These are phyloP conservation scores for Coreius guichenoti DNA, from an alignment of 2,797 vertebrate genomes.

Conservation along the genomic window DNA sequence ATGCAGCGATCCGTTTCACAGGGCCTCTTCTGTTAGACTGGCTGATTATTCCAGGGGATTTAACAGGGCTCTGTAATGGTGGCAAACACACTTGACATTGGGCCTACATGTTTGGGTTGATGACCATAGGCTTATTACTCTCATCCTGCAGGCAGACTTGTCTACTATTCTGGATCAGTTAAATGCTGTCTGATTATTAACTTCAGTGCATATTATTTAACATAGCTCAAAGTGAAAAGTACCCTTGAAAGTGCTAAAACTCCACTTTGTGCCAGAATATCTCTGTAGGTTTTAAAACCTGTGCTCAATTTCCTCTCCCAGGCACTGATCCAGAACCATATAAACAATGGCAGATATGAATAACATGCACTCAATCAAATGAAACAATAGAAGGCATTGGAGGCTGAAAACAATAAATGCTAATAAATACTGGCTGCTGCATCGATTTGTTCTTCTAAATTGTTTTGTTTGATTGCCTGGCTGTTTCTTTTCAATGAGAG, in stretches of 20 bases:
- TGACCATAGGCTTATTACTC: background rate
- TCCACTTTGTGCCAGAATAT: conserved; percentile 11
- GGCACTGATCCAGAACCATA: conserved; percentile 23
- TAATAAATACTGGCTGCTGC: conserved; percentile 53
- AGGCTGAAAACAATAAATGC: conserved; percentile 53
- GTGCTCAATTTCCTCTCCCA: conserved; percentile 17
- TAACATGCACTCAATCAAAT: conserved; percentile 51
- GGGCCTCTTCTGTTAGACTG: conserved; percentile 38
- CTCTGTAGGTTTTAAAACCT: conserved; percentile 15
- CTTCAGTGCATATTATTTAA: conserved; percentile 8
- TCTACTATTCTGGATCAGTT: conserved; percentile 13
- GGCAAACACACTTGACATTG: conserved; percentile 31
- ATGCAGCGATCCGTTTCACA: conserved; percentile 54
- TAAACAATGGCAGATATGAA: conserved; percentile 57
- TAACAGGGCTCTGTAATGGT: conserved; percentile 23
- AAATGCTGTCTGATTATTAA: conserved; percentile 17
- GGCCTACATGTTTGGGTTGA: conserved; percentile 16
- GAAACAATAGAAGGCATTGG: conserved; percentile 50
- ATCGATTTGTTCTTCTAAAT: conserved; percentile 55
- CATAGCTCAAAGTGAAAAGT: conserved; percentile 8
- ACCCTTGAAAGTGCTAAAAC: conserved; percentile 6
- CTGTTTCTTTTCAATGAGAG: conserved; percentile 51
- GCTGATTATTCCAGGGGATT: conserved; percentile 33
- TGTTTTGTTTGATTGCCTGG: conserved; percentile 56
- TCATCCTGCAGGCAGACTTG: background rate